phyloP scores from a whole-genome alignment of 2,113 vertebrate species.

The Ictidomys tridecemlineatus region DNA sequence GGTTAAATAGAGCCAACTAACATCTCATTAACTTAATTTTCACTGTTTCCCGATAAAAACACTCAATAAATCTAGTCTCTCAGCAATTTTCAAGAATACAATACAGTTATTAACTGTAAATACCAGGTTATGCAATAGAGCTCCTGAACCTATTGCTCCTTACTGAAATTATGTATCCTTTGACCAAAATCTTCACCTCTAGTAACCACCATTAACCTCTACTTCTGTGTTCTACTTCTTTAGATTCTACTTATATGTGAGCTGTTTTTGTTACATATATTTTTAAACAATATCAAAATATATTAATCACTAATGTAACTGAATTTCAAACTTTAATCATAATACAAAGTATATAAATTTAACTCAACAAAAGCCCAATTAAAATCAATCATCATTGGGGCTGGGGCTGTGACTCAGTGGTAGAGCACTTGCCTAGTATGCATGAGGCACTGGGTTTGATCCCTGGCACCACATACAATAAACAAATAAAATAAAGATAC shows the following conservation, averaged over 20 bases:
- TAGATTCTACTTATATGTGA: not conserved
- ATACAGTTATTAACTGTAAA: not conserved
- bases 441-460: too few species aligned
- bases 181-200: not conserved
- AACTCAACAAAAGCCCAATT: not conserved
- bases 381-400: not conserved
- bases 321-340: slow-evolving; percentile 23
- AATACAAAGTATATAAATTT: not conserved
- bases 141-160: not conserved
- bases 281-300: slow-evolving; percentile 44
- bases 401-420: too few species aligned
- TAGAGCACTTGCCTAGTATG: too few species aligned
- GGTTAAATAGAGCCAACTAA: not conserved
- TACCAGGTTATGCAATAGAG: not conserved
- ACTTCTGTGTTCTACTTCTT: not conserved
- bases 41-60: not conserved
- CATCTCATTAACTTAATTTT: not conserved
- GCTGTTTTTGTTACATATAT: not conserved
- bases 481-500: too few species aligned
- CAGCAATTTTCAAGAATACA: not conserved
- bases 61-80: not conserved
- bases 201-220: not conserved
- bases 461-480: too few species aligned
- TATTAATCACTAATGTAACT: slow-evolving; percentile 22
- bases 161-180: not conserved